phyloP scores from a whole-genome alignment of 2,888 invertebrate species.

The Acholoe squamosa region DNA sequence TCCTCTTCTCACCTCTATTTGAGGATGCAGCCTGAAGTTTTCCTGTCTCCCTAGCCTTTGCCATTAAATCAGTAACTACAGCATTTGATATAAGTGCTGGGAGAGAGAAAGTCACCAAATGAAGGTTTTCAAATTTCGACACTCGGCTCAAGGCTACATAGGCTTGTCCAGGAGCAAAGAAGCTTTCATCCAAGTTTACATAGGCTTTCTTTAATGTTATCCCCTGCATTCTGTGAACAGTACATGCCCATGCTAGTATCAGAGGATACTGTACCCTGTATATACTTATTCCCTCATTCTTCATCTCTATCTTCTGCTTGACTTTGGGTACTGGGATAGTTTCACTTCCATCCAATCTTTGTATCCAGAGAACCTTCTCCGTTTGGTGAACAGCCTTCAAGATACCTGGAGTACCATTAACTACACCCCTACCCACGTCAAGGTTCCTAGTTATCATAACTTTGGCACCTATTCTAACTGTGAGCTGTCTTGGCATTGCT shows the following conservation, averaged over 20 bases:
- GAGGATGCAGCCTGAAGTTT: neutral
- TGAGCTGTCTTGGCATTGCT: neutral
- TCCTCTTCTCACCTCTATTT: neutral
- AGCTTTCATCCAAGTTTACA: neutral
- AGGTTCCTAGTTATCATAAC: no score
- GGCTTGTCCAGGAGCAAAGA: conserved; percentile 29
- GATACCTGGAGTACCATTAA: conserved; percentile 27
- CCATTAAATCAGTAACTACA: neutral
- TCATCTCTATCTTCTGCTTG: conserved; percentile 5
- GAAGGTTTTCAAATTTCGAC: neutral
- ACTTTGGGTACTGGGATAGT: neutral
- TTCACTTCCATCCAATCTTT: neutral
- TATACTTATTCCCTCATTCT: neutral
- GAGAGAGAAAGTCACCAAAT: neutral
- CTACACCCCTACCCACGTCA: neutral
- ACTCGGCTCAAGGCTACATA: conserved; percentile 2
- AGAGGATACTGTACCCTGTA: conserved; percentile 42
- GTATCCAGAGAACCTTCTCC: neutral
- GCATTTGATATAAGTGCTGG: neutral
- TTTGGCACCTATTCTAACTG: neutral
- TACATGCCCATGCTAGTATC: conserved; percentile 22
- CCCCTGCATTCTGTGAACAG: conserved; percentile 24
- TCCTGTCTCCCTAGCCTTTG: neutral
- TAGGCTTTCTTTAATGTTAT: conserved; percentile 6
- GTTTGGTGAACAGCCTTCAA: neutral